These are phyloP conservation scores for Peromyscus polionotus DNA, from an alignment of 2,113 vertebrate genomes.

Conservation along the genomic window DNA sequence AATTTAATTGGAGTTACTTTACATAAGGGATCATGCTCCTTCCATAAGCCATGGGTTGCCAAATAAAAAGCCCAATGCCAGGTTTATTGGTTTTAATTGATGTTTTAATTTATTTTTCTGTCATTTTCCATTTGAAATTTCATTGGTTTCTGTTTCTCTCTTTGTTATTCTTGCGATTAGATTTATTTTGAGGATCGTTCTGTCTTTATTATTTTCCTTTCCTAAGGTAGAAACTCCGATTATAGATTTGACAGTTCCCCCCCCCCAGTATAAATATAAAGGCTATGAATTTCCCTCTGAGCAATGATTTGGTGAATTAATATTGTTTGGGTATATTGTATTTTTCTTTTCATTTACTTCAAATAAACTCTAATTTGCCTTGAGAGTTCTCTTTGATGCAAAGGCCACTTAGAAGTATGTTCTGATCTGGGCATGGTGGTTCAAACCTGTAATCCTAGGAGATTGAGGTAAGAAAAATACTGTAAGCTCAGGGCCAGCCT, in stretches of 20 bases:
- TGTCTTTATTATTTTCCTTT: slow-evolving; percentile 56
- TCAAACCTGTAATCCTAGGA: neutral
- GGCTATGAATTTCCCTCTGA: slow-evolving; percentile 36
- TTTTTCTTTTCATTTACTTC: slow-evolving; percentile 57
- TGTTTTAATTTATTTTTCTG: slow-evolving; percentile 42
- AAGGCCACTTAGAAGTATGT: neutral
- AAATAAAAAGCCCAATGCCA: neutral
- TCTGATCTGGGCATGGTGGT: neutral
- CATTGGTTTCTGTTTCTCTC: slow-evolving; percentile 19
- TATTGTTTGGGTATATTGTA: neutral
- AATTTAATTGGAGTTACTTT: neutral
- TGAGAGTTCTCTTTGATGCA: slow-evolving; percentile 39
- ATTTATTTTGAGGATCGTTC: slow-evolving; percentile 34
- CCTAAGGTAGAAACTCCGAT: slow-evolving; percentile 33
- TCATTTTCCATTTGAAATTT: slow-evolving; percentile 60
- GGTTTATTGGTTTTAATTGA: slow-evolving; percentile 1
- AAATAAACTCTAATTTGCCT: slow-evolving; percentile 49
- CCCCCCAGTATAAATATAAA: neutral
- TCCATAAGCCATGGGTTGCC: neutral
- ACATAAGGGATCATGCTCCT: neutral
- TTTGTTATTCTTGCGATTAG: neutral
- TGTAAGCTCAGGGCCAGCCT: neutral
- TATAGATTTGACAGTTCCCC: neutral
- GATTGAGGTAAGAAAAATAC: neutral
- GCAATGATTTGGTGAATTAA: neutral